A percentile compares a stretch with the other conserved stretches of the same genome.
These are phyloP conservation scores for Piscicola geometra DNA, from an alignment of 2,888 invertebrate genomes.

Conservation along the genomic window DNA sequence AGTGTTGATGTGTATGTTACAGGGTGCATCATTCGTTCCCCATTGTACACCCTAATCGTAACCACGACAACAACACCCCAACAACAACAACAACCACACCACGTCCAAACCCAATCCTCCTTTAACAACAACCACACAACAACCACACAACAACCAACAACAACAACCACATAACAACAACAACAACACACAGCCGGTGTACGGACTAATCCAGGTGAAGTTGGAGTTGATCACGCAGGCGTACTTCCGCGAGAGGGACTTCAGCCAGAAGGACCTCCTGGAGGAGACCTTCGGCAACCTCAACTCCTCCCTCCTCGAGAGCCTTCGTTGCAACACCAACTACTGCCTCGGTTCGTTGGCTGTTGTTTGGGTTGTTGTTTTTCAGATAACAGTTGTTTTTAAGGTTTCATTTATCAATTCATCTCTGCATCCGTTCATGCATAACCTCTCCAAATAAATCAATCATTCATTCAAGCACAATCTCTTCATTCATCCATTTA, in stretches of 20 bases:
- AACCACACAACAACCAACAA: not conserved
- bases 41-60: not conserved
- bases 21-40: not conserved
- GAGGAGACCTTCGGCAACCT: conserved; percentile 88
- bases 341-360: conserved; percentile 67
- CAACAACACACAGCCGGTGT: conserved; percentile 66
- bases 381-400: no score
- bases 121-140: not conserved
- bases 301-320: conserved; percentile 71
- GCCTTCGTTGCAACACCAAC: conserved; percentile 57
- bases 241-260: conserved; percentile 78
- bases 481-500: no score
- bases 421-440: not conserved
- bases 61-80: no score
- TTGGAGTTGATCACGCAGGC: conserved; percentile 91
- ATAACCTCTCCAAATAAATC: not conserved
- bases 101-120: not conserved
- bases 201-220: conserved; percentile 77
- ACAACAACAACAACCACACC: no score
- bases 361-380: no score
- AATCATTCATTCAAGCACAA: not conserved
- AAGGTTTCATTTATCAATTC: no score
- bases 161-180: not conserved
- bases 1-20: not conserved
- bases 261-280: conserved; percentile 61